phyloP scores from a whole-genome alignment of 2,797 vertebrate species.

The Pipistrellus nathusii region DNA sequence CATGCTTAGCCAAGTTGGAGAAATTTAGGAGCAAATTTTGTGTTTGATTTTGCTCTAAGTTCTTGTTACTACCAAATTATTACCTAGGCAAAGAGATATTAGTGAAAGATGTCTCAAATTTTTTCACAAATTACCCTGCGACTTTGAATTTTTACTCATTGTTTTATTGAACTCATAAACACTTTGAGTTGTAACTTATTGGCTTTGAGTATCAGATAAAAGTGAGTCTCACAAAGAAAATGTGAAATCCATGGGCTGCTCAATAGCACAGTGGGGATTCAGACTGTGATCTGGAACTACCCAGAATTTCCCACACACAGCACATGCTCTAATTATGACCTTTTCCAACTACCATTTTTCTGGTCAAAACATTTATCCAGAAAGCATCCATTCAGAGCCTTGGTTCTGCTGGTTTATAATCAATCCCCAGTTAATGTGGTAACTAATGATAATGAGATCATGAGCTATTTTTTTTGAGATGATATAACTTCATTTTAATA shows the following conservation, averaged over 20 bases:
- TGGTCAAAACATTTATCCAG: neutral
- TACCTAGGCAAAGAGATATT: neutral
- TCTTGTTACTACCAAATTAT: neutral
- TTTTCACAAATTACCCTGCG: neutral
- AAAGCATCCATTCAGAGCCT: neutral
- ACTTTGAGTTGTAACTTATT: neutral
- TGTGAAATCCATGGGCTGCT: neutral
- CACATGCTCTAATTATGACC: neutral
- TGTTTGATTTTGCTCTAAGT: neutral
- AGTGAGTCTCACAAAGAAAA: neutral
- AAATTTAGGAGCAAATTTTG: neutral
- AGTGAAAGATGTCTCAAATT: neutral
- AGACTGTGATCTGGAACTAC: neutral
- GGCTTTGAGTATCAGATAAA: neutral
- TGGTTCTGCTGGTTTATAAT: neutral
- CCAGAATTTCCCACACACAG: fast-evolving
- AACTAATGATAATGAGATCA: neutral
- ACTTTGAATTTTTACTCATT: neutral
- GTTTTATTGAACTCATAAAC: neutral
- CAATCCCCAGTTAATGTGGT: neutral
- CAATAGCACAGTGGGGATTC: neutral
- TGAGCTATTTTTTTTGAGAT: neutral
- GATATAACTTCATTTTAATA: neutral
- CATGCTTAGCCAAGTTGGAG: neutral
- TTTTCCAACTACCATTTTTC: neutral